Percentiles rank a stretch among this genome's conserved stretches.
Evolutionary conservation across 2,888 invertebrate genomes (phyloP).

Genomic region (Eupithecia centaureata): DNA sequence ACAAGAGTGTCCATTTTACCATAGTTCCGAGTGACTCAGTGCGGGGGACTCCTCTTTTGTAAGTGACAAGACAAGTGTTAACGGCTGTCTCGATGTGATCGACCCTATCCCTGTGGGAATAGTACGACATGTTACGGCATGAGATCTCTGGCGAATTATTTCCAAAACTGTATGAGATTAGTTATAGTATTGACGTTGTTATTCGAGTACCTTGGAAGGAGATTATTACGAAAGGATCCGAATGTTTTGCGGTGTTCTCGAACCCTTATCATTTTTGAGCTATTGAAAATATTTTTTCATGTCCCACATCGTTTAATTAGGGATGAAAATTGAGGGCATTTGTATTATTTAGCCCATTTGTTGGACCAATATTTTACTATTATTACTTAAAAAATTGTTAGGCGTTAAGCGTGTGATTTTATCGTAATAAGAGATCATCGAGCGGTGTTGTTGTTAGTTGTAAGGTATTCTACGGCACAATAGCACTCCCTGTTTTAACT

Average conservation of each 20-base stretch:
- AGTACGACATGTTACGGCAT: constrained; percentile 66
- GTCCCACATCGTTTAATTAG: constrained; percentile 84
- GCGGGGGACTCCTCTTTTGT: constrained; percentile 64
- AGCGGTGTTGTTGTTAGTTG: constrained; percentile 83
- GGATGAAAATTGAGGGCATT: constrained; percentile 84
- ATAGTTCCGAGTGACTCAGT: constrained; percentile 54
- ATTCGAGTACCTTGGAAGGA: constrained; percentile 80
- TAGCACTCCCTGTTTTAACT: constrained; percentile 84
- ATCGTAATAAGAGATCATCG: constrained; percentile 83
- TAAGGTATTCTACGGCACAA: constrained; percentile 84
- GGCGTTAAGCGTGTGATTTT: constrained; percentile 84
- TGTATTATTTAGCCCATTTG: constrained; percentile 85
- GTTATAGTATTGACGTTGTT: constrained; percentile 84
- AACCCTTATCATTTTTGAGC: constrained; percentile 82
- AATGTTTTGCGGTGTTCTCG: constrained; percentile 75
- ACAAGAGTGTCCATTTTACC: constrained; percentile 75
- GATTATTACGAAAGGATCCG: constrained; percentile 78
- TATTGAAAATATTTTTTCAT: constrained; percentile 84
- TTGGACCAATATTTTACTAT: constrained; percentile 85
- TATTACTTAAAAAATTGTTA: constrained; percentile 84
- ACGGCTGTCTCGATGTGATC: constrained; percentile 80
- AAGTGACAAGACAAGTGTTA: constrained; percentile 73
- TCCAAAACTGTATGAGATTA: constrained; percentile 83
- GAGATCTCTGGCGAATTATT: constrained; percentile 79
- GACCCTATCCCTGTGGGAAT: constrained; percentile 63